These are phyloP conservation scores for Druceiella hillmani DNA, from an alignment of 2,888 invertebrate genomes.

Conservation along the genomic window DNA sequence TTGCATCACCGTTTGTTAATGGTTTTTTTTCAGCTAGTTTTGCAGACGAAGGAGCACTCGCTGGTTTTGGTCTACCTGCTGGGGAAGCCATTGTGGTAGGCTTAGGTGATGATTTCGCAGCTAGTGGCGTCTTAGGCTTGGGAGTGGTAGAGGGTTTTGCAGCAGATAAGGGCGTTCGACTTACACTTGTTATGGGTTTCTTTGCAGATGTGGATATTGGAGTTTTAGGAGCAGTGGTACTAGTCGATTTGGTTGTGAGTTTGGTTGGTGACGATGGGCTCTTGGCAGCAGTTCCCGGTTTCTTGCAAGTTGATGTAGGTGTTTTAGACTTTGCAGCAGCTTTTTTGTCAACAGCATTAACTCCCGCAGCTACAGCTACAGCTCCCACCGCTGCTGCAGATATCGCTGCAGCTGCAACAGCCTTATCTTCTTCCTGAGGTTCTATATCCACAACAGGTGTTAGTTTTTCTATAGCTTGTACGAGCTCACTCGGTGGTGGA, in stretches of 20 bases:
- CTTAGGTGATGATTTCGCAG: constrained; percentile 26
- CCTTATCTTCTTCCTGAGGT: constrained; percentile 19
- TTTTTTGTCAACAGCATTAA: neutral
- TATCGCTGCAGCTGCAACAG: constrained; percentile 30
- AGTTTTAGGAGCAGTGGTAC: constrained; percentile 24
- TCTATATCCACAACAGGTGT: neutral
- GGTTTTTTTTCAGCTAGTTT: constrained; percentile 44
- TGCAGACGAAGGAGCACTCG: constrained; percentile 13
- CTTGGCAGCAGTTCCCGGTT: constrained; percentile 18
- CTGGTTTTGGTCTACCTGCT: too few relatives aligned
- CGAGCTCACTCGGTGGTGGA: constrained; percentile 24
- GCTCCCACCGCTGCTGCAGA: constrained; percentile 29
- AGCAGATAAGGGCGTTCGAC: constrained; percentile 26
- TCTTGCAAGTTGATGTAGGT: constrained; percentile 22
- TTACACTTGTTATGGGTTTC: constrained; percentile 20
- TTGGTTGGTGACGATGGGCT: neutral
- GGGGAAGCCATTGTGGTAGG: constrained; percentile 2
- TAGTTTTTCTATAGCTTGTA: constrained; percentile 18
- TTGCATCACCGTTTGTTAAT: constrained; percentile 51
- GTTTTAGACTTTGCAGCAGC: constrained; percentile 26
- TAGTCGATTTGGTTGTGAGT: constrained; percentile 8
- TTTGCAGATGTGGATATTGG: constrained; percentile 22
- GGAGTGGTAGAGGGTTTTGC: constrained; percentile 28
- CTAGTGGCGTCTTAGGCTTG: constrained; percentile 27
- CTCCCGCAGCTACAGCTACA: constrained; percentile 26